Conservation (phyloP, 2,888 invertebrate species). For the Nudaria mundana region DNA sequence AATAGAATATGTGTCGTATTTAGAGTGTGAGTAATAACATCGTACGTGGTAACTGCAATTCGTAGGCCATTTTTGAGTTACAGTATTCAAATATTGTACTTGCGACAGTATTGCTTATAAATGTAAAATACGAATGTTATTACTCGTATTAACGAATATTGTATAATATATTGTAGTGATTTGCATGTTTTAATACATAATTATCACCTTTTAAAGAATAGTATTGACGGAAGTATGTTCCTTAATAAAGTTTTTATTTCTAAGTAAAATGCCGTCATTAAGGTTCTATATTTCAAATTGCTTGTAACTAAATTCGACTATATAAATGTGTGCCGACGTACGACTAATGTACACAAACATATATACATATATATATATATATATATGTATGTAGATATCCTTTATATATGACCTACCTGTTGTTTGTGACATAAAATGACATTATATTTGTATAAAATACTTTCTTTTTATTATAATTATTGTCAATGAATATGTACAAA, state of each 20-base stretch:
- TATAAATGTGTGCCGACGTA: slow-evolving; percentile 8
- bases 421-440: slow-evolving; percentile 69
- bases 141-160: slow-evolving; percentile 39
- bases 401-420: slow-evolving; percentile 51
- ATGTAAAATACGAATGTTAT: slow-evolving; percentile 24
- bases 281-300: slow-evolving; percentile 52
- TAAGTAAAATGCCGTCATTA: slow-evolving; percentile 71
- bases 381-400: slow-evolving; percentile 39
- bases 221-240: slow-evolving; percentile 55
- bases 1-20: slow-evolving; percentile 21
- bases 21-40: slow-evolving; percentile 28
- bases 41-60: slow-evolving; percentile 4
- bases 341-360: slow-evolving; percentile 13
- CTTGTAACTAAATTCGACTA: slow-evolving; percentile 30
- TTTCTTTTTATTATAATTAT: slow-evolving; percentile 73
- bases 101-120: background rate
- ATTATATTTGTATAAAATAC: slow-evolving; percentile 77
- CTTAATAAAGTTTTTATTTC: slow-evolving; percentile 73
- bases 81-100: background rate
- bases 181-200: slow-evolving; percentile 31
- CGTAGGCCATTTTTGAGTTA: background rate
- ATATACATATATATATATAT: slow-evolving; percentile 3
- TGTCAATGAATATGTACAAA: slow-evolving; percentile 77
- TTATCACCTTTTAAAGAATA: slow-evolving; percentile 36
- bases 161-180: slow-evolving; percentile 38